Evolutionary conservation across 2,888 invertebrate species (phyloP).

Genomic region (Yponomeuta malinellus): DNA sequence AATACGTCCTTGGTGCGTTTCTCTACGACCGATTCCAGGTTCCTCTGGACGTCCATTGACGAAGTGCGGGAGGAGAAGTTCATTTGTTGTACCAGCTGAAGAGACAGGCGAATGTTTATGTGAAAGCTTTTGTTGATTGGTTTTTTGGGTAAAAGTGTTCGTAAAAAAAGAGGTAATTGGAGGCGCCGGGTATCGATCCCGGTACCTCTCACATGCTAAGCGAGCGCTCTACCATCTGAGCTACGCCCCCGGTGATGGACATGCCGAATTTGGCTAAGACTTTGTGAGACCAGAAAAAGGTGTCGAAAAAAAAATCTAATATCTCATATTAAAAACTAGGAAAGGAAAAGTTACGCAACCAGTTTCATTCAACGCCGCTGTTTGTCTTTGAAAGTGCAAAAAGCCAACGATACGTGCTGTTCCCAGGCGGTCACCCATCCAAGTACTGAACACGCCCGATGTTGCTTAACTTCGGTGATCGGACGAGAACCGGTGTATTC

Average conservation of each 20-base stretch:
- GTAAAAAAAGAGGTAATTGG: slow-evolving; percentile 34
- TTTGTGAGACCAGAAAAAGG: neutral
- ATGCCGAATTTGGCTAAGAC: neutral
- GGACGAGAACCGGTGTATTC: slow-evolving; percentile 32
- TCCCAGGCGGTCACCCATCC: slow-evolving; percentile 32
- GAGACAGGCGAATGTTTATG: slow-evolving; percentile 7
- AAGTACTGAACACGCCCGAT: slow-evolving; percentile 32
- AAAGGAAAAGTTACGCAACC: neutral
- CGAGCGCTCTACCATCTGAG: slow-evolving; percentile 77
- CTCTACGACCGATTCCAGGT: slow-evolving; percentile 90
- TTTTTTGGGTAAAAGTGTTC: neutral
- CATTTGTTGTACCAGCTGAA: slow-evolving; percentile 84
- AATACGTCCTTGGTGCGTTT: slow-evolving; percentile 93
- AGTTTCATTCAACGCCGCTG: neutral
- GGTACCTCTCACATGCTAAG: slow-evolving; percentile 76
- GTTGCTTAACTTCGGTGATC: slow-evolving; percentile 33
- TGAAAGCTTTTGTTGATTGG: neutral
- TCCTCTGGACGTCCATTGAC: slow-evolving; percentile 91
- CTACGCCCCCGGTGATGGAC: slow-evolving; percentile 54
- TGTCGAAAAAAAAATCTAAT: neutral
- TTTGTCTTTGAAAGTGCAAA: slow-evolving; percentile 13
- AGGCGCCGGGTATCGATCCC: slow-evolving; percentile 76
- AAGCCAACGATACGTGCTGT: slow-evolving; percentile 30
- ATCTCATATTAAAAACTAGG: neutral
- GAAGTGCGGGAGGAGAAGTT: slow-evolving; percentile 95